A percentile compares a stretch with the other conserved stretches of the same genome.
Conservation (phyloP, 2,888 invertebrate genomes). For the Sarcophaga subvicina region DNA sequence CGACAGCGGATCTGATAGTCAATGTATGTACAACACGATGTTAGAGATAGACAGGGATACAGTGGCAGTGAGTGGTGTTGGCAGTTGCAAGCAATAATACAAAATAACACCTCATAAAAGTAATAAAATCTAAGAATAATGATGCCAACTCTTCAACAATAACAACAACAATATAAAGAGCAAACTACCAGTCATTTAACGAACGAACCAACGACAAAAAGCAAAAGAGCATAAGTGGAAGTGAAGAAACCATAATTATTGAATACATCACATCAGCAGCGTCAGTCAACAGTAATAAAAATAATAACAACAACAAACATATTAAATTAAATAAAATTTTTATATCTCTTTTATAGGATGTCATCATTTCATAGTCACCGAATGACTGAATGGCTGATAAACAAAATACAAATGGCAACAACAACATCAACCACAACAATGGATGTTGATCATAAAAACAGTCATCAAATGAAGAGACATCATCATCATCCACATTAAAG, state of each 20-base stretch:
- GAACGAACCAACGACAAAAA: conserved; percentile 37
- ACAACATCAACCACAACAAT: conserved; percentile 57
- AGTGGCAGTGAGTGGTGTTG: conserved; percentile 71
- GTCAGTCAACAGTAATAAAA: background rate
- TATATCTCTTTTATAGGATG: conserved; percentile 78
- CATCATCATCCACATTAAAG: conserved; percentile 22
- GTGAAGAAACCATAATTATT: conserved; percentile 73
- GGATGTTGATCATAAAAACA: conserved; percentile 79
- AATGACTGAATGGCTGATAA: conserved; percentile 45
- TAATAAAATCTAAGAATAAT: conserved; percentile 73
- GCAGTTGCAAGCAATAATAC: conserved; percentile 73
- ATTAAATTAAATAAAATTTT: conserved; percentile 70
- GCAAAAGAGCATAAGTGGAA: background rate
- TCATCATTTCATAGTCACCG: conserved; percentile 76
- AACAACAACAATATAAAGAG: conserved; percentile 35
- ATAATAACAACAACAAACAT: conserved; percentile 20
- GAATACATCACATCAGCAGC: conserved; percentile 77
- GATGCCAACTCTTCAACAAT: conserved; percentile 55
- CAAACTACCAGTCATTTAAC: conserved; percentile 30
- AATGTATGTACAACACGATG: background rate
- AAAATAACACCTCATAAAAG: conserved; percentile 77
- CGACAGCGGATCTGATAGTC: conserved; percentile 11
- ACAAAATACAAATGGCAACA: conserved; percentile 7
- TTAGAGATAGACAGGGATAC: background rate
- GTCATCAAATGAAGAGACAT: conserved; percentile 75